Base-by-base conservation (phyloP, 2,113 vertebrate genomes). In the Aptenodytes patagonicus region DNA sequence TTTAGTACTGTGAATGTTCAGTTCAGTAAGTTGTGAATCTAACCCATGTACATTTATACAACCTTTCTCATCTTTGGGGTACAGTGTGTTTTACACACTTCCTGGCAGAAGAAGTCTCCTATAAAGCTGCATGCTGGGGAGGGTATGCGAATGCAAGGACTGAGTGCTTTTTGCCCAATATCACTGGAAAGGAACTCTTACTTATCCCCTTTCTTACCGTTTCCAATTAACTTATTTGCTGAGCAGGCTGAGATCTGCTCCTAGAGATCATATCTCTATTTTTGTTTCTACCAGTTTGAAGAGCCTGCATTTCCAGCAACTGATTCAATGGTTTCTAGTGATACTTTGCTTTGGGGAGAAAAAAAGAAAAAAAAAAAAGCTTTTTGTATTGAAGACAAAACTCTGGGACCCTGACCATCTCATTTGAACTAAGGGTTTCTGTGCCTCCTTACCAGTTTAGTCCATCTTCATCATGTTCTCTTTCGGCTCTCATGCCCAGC, bases 381-480 rank as follows among this genome's bases (percentile, higher is more conserved):
- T 62, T 86, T 62, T 44, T 28, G 17, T 58, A 26, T 16, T 40
- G 17, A 58, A 25, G 61, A 46, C 40, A 71, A 38, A 72, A 65
- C 40, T 60, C 49, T 57, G 3, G 16, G 40, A 61, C 25, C 12
- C 36, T 31, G 36, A 66, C 11, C 11, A 31, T 26, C 17, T 82
- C 34, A 47, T 36, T 10, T 65, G 44, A 90, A 70, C 15, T 31
- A 46, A 40, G 36, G 26, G 44, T 25, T 73, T 71, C 44, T 65
- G 31, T 36, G 31, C 28, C 28, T 96, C 57, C 68, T 97, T 92
- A 98, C 97, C 98, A 96, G 80, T 97, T 97, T 31, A 96, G 83
- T 12, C 32, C 83, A 79, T 95, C 95, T 28, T 96, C 85, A 8
- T 87, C 92, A 11, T 26, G 31, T 29, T 92, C 69, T 83, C 75